Conservation (phyloP, 2,797 vertebrate species). For the Oreonectes daqikongensis region DNA sequence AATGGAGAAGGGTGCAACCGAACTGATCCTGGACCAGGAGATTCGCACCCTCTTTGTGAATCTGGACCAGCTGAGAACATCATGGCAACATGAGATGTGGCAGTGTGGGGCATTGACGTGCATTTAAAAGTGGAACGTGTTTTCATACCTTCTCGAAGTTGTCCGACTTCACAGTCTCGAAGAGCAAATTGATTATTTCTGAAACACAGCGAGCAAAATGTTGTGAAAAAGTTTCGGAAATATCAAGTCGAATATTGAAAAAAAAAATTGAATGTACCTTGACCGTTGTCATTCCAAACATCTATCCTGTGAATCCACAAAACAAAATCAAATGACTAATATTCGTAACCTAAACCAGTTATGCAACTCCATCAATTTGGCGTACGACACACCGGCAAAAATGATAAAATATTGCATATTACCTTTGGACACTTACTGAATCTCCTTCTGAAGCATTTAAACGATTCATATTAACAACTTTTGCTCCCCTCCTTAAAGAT, state of each 20-base stretch:
- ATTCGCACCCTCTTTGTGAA: slow-evolving; percentile 82
- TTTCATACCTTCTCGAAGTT: slow-evolving; percentile 81
- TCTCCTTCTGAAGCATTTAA: slow-evolving; percentile 64
- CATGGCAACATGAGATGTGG: background rate
- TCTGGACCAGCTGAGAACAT: slow-evolving; percentile 79
- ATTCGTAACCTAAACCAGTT: background rate
- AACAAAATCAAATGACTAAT: background rate
- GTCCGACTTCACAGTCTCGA: slow-evolving; percentile 81
- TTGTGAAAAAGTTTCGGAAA: too few relatives aligned
- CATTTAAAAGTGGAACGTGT: background rate
- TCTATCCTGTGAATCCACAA: slow-evolving; percentile 43
- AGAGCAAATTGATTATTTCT: slow-evolving; percentile 76
- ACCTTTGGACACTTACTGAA: slow-evolving; percentile 44
- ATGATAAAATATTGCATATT: slow-evolving; percentile 50
- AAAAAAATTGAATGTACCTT: slow-evolving; percentile 64
- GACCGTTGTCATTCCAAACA: slow-evolving; percentile 58
- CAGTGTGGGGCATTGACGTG: background rate
- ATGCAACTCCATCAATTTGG: background rate
- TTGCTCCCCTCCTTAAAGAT: slow-evolving; percentile 69
- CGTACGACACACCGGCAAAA: background rate
- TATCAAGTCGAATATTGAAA: background rate
- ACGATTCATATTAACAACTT: slow-evolving; percentile 68
- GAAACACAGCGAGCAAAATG: slow-evolving; percentile 27
- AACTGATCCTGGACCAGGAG: slow-evolving; percentile 78
- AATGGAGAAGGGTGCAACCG: slow-evolving; percentile 87